phyloP scores from a whole-genome alignment of 2,888 invertebrate species.

The Epistrophella euchroma region DNA sequence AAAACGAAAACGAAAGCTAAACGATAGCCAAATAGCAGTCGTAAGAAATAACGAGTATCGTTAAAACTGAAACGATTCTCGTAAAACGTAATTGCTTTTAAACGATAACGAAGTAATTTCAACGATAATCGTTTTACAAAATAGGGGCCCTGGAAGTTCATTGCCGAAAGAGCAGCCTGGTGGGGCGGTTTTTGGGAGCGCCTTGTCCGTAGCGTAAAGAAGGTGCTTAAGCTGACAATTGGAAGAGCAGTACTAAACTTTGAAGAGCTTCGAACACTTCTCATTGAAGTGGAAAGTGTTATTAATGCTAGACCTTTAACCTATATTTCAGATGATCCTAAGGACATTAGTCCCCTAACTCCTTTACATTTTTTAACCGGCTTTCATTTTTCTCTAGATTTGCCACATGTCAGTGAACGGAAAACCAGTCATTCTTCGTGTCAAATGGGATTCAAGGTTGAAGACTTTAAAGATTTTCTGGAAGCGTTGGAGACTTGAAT shows the following conservation, averaged over 20 bases:
- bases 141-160: constrained; percentile 12
- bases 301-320: too few relatives aligned
- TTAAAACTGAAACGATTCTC: too few relatives aligned
- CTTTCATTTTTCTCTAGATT: constrained; percentile 14
- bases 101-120: too few relatives aligned
- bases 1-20: too few relatives aligned
- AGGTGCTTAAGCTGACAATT: not conserved
- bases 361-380: constrained; percentile 31
- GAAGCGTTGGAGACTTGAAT: too few relatives aligned
- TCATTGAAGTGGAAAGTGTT: not conserved
- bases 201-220: not conserved
- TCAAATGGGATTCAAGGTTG: constrained; percentile 14
- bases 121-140: too few relatives aligned
- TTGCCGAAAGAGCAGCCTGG: not conserved
- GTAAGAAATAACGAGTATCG: too few relatives aligned
- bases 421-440: constrained; percentile 9
- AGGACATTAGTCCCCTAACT: constrained; percentile 20
- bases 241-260: not conserved
- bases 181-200: not conserved
- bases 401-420: not conserved
- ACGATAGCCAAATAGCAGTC: too few relatives aligned
- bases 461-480: constrained; percentile 18
- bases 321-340: constrained; percentile 30
- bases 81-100: too few relatives aligned
- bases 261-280: not conserved